These are phyloP conservation scores for Sylvia atricapilla DNA, from an alignment of 2,113 vertebrate species.

Conservation along the genomic window DNA sequence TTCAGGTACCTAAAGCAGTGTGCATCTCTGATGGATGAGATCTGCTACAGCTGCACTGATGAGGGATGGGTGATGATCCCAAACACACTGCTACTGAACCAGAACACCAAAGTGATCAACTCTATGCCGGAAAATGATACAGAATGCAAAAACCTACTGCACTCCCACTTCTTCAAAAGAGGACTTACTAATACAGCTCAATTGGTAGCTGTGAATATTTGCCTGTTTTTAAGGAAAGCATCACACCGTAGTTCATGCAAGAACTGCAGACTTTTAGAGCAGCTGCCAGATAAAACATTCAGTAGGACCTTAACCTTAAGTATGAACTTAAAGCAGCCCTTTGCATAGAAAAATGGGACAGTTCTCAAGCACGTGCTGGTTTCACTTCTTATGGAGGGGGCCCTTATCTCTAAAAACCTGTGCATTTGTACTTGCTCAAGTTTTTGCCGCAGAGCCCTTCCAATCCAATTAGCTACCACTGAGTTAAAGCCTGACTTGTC, in stretches of 20 bases:
- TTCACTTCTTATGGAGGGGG: background rate
- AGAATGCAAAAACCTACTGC: background rate
- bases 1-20: fast-evolving
- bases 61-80: background rate
- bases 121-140: background rate
- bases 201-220: background rate
- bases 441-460: background rate
- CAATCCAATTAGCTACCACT: background rate
- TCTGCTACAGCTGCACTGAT: background rate
- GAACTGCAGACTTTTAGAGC: background rate
- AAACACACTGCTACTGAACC: background rate
- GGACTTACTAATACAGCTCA: background rate
- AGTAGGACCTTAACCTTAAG: background rate
- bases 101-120: background rate
- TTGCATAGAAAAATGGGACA: background rate
- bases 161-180: background rate
- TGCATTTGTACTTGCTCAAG: background rate
- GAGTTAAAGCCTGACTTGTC: background rate
- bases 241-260: background rate
- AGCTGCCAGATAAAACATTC: background rate
- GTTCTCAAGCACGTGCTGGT: background rate
- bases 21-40: background rate
- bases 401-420: background rate
- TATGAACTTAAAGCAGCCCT: background rate
- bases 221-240: background rate